phyloP scores from a whole-genome alignment of 2,797 vertebrate genomes.

The Botia almorhae region DNA sequence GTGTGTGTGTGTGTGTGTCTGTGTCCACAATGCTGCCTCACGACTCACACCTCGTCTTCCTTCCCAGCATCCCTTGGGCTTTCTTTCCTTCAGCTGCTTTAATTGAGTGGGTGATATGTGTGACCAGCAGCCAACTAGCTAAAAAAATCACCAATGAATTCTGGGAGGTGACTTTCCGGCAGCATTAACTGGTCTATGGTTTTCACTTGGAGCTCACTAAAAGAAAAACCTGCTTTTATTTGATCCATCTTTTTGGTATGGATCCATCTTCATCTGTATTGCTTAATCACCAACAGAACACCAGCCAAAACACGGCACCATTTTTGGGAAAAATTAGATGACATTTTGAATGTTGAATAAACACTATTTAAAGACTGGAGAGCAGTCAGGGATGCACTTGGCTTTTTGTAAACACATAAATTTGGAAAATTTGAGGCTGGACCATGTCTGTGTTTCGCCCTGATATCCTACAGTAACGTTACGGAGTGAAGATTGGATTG shows the following conservation, averaged over 20 bases:
- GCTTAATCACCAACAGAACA: background rate
- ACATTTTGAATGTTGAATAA: conserved; percentile 24
- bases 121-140: conserved; percentile 34
- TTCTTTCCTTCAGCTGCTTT: conserved; percentile 37
- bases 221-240: background rate
- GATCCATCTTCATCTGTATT: background rate
- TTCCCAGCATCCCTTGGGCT: conserved; percentile 46
- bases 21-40: conserved; percentile 45
- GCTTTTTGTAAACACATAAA: background rate
- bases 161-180: background rate
- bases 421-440: background rate
- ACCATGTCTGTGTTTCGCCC: conserved; percentile 19
- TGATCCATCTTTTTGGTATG: background rate
- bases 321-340: background rate
- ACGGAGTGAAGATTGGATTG: background rate
- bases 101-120: conserved; percentile 44
- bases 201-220: background rate
- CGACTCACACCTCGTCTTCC: conserved; percentile 54
- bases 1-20: background rate
- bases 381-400: conserved; percentile 16
- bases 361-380: background rate
- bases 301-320: too few relatives aligned
- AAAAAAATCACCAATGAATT: conserved; percentile 3
- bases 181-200: background rate
- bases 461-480: background rate